These are phyloP conservation scores for Dipodomys stephensi DNA, from an alignment of 2,113 vertebrate species.

Conservation along the genomic window DNA sequence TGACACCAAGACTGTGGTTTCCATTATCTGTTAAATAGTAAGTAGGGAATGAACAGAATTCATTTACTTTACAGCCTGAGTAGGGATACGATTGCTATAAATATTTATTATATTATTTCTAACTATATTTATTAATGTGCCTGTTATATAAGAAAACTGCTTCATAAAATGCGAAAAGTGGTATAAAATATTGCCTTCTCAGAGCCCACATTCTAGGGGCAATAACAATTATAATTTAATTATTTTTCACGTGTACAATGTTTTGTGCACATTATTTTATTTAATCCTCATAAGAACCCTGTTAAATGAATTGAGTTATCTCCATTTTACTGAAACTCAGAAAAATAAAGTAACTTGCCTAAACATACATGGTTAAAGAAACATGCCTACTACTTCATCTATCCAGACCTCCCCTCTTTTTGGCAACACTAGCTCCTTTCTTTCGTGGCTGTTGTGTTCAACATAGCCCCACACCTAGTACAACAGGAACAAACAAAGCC, in stretches of 20 bases:
- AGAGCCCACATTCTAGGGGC: constrained; percentile 6
- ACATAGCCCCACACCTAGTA: too few relatives aligned
- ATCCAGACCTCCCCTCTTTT: not conserved
- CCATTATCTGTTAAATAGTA: not conserved
- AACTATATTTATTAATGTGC: not conserved
- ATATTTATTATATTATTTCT: constrained; percentile 6
- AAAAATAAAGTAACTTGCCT: not conserved
- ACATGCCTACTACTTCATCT: not conserved
- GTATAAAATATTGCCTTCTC: not conserved
- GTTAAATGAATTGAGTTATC: not conserved
- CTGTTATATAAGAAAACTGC: not conserved
- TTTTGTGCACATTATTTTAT: not conserved
- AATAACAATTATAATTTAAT: not conserved
- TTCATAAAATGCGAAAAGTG: not conserved
- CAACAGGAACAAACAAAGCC: not conserved
- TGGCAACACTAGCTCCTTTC: not conserved
- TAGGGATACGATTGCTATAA: not conserved
- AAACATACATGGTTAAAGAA: not conserved
- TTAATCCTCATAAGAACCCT: not conserved
- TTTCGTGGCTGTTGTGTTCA: not conserved
- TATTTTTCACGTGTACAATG: not conserved
- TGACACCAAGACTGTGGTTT: not conserved
- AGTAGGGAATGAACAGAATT: not conserved
- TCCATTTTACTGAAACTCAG: not conserved
- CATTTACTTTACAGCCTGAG: not conserved